phyloP scores from a whole-genome alignment of 2,888 invertebrate genomes.

The Chrysolina americana region DNA sequence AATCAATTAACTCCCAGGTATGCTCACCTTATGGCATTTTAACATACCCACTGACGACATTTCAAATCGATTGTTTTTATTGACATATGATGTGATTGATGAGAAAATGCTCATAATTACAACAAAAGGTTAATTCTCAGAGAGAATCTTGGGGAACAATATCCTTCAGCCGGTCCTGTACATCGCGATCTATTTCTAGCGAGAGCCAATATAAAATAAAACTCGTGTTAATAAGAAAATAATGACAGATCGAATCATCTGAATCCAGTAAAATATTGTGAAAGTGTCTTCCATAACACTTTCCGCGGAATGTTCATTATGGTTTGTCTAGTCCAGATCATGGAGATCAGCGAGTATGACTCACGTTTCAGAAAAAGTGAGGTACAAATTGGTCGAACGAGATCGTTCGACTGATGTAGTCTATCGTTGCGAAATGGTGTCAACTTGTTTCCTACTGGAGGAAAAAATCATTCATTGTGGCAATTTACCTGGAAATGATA shows the following conservation, averaged over 20 bases:
- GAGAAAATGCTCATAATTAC: too few relatives aligned
- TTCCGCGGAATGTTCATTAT: neutral
- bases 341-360: conserved; percentile 37
- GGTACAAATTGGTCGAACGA: conserved; percentile 53
- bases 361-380: conserved; percentile 43
- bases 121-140: too few relatives aligned
- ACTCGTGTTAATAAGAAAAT: neutral
- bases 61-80: too few relatives aligned
- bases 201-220: neutral
- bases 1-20: too few relatives aligned
- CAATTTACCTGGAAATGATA: neutral
- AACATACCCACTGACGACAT: too few relatives aligned
- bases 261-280: neutral
- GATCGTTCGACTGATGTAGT: conserved; percentile 49
- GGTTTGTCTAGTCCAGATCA: conserved; percentile 21
- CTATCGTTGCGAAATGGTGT: conserved; percentile 47
- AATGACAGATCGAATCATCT: neutral
- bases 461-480: neutral
- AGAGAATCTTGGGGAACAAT: neutral
- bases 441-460: conserved; percentile 38
- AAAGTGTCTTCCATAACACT: conserved; percentile 1
- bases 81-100: too few relatives aligned
- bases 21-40: too few relatives aligned
- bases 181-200: neutral
- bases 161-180: neutral